These are phyloP conservation scores for Adela reaumurella DNA, from an alignment of 2,888 invertebrate genomes.

Conservation along the genomic window DNA sequence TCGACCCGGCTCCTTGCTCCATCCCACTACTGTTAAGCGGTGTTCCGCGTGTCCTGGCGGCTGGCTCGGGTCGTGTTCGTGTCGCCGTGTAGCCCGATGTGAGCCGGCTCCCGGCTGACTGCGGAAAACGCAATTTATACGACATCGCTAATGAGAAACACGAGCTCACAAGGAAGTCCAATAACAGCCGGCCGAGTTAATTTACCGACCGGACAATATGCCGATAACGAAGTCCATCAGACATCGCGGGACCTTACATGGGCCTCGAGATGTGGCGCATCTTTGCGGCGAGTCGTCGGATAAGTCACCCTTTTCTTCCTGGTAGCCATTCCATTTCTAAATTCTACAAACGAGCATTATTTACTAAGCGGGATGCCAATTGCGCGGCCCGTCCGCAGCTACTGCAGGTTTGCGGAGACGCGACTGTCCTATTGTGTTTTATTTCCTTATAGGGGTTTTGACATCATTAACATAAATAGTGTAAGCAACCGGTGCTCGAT, in stretches of 20 bases:
- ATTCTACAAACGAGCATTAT: conserved; percentile 49
- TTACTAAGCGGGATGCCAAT: conserved; percentile 47
- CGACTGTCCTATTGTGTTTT: conserved; percentile 50
- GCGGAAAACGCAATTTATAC: neutral
- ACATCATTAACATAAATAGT: conserved; percentile 50
- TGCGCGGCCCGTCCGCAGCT: conserved; percentile 38
- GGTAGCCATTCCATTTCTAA: conserved; percentile 39
- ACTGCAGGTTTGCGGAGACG: conserved; percentile 34
- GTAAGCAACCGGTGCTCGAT: conserved; percentile 33
- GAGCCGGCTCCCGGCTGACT: neutral
- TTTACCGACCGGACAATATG: conserved; percentile 21
- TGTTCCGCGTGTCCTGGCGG: conserved; percentile 1
- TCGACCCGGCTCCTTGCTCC: conserved; percentile 2
- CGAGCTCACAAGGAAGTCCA: neutral
- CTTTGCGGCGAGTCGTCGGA: conserved; percentile 27
- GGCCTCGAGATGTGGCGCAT: conserved; percentile 24
- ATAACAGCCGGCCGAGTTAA: conserved; percentile 15
- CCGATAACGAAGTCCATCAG: conserved; percentile 37
- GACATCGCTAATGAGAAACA: neutral
- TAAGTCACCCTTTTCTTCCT: conserved; percentile 39
- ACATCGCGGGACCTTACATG: conserved; percentile 32
- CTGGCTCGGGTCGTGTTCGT: neutral
- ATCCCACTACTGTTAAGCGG: neutral
- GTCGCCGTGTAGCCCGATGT: neutral
- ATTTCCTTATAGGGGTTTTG: conserved; percentile 49